Evolutionary conservation across 2,797 vertebrate species (phyloP), one percentile per base, ranked within the genome.

Genomic region (Anguilla marmorata): DNA sequence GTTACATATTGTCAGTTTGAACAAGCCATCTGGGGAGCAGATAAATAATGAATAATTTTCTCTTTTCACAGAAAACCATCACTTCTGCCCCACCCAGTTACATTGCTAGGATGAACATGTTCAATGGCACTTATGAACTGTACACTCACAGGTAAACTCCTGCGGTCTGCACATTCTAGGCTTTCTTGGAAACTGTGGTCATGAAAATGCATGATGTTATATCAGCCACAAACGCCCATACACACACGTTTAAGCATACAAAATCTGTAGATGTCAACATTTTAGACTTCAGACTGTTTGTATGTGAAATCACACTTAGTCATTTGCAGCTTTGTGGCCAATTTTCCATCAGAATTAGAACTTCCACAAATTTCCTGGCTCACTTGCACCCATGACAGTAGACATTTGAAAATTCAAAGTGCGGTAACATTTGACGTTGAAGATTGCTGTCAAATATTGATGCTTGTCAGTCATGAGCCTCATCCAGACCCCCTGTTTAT

Each of bases 81-180:
- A 92, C 96, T 90, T 95, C 96, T 90, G 97, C 97, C 84, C 98
- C 98, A 80, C 12, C 37, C 6, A 95, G 91, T 93, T 98, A 98
- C 94, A 96, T 98, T 88, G 96, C 97, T 90, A 96, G 93, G 27
- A 97, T 99, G 94, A 96, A 98, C 95, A 97, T 99, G 95, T 99
- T 99, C 94, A 97, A 99, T 93, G 94, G 94, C 86, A 98, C 97
- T 24, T 99, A 97, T 90, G 96, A 98, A 58, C 96, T 99, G 88
- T 99, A 99, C 93, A 98, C 98, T 41, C 98, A 98, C 95, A 99
- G 99, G 99, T 99, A 92, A 96, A 94, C 60, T 58, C 85, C 37
- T 82, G n/a, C 24, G 0, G 27, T 66, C 19, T 21, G 33, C 14
- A 41, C 33, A 37, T 79, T 79, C 74, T 37, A 45, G 16, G 16